Base-by-base conservation (phyloP, 1,140 invertebrate species). In the Euura lappo region DNA sequence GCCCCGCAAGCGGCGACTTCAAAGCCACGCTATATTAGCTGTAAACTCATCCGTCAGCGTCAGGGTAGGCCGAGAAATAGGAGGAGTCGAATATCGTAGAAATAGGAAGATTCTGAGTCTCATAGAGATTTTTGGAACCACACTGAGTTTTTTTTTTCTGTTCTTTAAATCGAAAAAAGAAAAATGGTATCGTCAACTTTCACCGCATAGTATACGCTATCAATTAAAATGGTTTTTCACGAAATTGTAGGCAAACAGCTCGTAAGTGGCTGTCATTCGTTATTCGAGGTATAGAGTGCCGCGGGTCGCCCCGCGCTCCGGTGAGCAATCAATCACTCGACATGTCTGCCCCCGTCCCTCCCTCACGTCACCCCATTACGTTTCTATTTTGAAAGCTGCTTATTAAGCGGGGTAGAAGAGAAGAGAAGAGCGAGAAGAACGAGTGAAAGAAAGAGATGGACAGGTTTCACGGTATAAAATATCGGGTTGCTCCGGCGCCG, bases 381-480 rank as follows among this genome's bases (percentile, higher is more conserved):
- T 88, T 88, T 88, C 86, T 88, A 88, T 88, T 87, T 88, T 88
- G 86, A 88, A 88, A 87, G 86, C 86, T 86, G 86, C 86, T 88
- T 88, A 87, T 87, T 88, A 88, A 87, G 86, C 86, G 81, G 82
- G 82, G 82, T 81, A 81, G 82, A 79, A 6, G 51, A 60, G 82
- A 79, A 6, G 51, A 60, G 6, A n/a, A 60, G 51, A 6, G 51
- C 10, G 51, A 60, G 13, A 60, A 60, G 51, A 60, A n/a, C 28
- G 28, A 28, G 5, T 11, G 13, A 3, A 60, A n/a, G 5, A 60
- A n/a, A 79, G 81, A 87, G 86, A 86, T 84, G 84, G 87, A 86
- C 87, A 87, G 87, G 84, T 88, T 87, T 86, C 85, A 86, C 84
- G 85, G 86, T 86, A 87, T 85, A 86, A 87, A 87, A 86, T 87